Evolutionary conservation across 2,888 invertebrate species (phyloP).

Genomic region (Tinea pellionella): DNA sequence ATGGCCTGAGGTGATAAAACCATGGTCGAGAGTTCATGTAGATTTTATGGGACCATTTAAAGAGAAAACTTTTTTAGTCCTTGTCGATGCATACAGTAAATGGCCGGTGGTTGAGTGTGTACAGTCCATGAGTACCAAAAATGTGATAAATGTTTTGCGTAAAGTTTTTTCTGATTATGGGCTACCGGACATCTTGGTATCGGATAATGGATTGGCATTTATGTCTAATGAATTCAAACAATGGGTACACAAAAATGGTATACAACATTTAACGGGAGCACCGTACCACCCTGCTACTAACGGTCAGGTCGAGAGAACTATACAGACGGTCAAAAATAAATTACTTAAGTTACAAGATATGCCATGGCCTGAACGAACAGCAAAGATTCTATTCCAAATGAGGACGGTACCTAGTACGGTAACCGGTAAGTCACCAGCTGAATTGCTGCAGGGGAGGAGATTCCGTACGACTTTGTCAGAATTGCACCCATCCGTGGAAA

Average conservation of each 20-base stretch:
- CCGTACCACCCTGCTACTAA: slow-evolving; percentile 18
- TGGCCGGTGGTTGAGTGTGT: slow-evolving; percentile 16
- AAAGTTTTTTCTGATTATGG: slow-evolving; percentile 16
- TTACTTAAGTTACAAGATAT: neutral
- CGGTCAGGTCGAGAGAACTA: slow-evolving; percentile 16
- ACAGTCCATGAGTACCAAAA: neutral
- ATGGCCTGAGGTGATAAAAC: slow-evolving; percentile 20
- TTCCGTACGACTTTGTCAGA: slow-evolving; percentile 12
- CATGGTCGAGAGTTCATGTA: slow-evolving; percentile 16
- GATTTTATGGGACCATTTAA: too few relatives aligned
- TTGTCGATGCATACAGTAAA: slow-evolving; percentile 16
- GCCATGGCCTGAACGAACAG: slow-evolving; percentile 16
- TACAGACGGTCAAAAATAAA: slow-evolving; percentile 16
- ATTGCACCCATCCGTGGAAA: slow-evolving; percentile 14
- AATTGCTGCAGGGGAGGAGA: slow-evolving; percentile 13
- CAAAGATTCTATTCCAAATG: slow-evolving; percentile 15
- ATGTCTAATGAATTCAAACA: slow-evolving; percentile 15
- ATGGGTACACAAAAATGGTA: slow-evolving; percentile 15
- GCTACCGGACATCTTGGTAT: slow-evolving; percentile 14
- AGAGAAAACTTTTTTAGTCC: slow-evolving; percentile 16
- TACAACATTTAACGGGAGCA: slow-evolving; percentile 14
- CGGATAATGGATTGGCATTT: slow-evolving; percentile 18
- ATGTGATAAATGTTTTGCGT: slow-evolving; percentile 13
- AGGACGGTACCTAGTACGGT: slow-evolving; percentile 15
- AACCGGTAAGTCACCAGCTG: slow-evolving; percentile 16